A percentile compares a stretch with the other conserved stretches of the same genome.
phyloP scores from a whole-genome alignment of 2,113 vertebrate species.

The Uropsilus gracilis region DNA sequence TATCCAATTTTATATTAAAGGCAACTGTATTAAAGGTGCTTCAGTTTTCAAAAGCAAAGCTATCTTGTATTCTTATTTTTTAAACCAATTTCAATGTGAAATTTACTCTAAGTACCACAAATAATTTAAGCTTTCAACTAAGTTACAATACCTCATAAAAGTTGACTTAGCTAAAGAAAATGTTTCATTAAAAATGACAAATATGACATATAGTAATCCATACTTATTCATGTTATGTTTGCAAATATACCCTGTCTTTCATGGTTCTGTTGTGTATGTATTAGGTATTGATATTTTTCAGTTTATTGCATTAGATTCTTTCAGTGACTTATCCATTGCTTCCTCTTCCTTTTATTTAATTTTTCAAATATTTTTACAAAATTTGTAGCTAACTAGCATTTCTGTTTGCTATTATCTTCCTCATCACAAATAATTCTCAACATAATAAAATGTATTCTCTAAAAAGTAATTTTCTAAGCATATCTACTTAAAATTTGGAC shows the following conservation, averaged over 20 bases:
- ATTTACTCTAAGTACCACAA: conserved; percentile 34
- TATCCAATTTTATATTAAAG: conserved; percentile 54
- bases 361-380: background rate
- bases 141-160: background rate
- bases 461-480: background rate
- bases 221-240: background rate
- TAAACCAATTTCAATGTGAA: conserved; percentile 19
- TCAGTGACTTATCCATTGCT: background rate
- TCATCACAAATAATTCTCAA: background rate
- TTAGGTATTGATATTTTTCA: background rate
- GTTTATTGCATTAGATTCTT: background rate
- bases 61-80: background rate
- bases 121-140: conserved; percentile 21
- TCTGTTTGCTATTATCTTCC: background rate
- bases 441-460: background rate
- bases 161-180: background rate
- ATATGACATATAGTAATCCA: background rate
- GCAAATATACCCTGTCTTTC: background rate
- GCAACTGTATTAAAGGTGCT: conserved; percentile 8
- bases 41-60: conserved; percentile 21
- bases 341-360: background rate
- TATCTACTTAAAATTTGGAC: background rate
- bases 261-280: background rate
- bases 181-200: background rate
- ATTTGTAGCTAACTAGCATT: background rate